Conservation (phyloP, 2,888 invertebrate genomes). For the Odontocerum albicorne region DNA sequence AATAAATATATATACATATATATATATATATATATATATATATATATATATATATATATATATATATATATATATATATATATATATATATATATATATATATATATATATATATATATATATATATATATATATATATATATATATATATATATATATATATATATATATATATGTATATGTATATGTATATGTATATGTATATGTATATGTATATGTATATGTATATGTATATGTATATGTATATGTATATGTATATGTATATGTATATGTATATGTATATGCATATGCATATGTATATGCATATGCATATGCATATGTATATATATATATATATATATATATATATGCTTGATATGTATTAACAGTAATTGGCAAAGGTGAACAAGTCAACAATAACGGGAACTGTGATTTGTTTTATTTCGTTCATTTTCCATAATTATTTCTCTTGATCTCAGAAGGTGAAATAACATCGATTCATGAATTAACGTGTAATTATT, state of each 20-base stretch:
- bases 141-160: background rate
- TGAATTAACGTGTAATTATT: constrained; percentile 12
- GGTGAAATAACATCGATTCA: constrained; percentile 34
- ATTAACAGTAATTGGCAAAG: constrained; percentile 21
- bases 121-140: too few relatives aligned
- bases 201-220: constrained; percentile 1
- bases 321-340: background rate
- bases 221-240: background rate
- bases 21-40: constrained; percentile 7
- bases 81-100: too few relatives aligned
- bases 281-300: constrained; percentile 1
- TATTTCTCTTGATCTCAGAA: constrained; percentile 35
- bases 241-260: background rate
- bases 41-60: background rate
- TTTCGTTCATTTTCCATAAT: constrained; percentile 27
- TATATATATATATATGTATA: background rate
- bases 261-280: too few relatives aligned
- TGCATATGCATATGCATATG: background rate
- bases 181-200: constrained; percentile 3
- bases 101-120: too few relatives aligned
- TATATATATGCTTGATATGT: constrained; percentile 4
- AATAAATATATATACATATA: constrained; percentile 2
- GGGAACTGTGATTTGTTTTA: constrained; percentile 28
- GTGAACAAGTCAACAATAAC: constrained; percentile 30
- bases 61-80: too few relatives aligned